Percentiles rank a stretch among this genome's conserved stretches.
phyloP scores from a whole-genome alignment of 2,113 vertebrate species.

The Rhombomys opimus region DNA sequence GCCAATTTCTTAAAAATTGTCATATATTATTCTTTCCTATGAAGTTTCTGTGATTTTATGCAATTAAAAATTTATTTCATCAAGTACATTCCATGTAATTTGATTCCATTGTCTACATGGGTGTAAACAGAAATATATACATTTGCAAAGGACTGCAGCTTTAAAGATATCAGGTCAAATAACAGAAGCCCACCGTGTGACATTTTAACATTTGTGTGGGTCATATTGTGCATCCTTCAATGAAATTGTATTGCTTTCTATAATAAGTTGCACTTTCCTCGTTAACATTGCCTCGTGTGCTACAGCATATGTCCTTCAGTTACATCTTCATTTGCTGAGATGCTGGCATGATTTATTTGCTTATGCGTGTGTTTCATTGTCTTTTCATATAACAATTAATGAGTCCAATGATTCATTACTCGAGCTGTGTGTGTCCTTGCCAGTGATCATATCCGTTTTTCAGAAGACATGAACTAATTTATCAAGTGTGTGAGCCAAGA shows the following conservation, averaged over 20 bases:
- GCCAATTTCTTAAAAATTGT: not conserved
- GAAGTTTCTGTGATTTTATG: not conserved
- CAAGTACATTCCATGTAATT: not conserved
- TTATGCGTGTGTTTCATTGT: conserved; percentile 46
- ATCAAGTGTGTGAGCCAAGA: conserved; percentile 24
- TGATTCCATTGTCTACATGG: not conserved
- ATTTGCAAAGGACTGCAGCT: not conserved
- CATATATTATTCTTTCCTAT: not conserved
- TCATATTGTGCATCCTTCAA: not conserved
- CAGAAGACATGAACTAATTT: not conserved
- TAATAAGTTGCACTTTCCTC: not conserved
- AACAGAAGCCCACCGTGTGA: not conserved
- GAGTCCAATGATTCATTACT: not conserved
- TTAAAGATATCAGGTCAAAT: not conserved
- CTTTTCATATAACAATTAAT: conserved; percentile 52
- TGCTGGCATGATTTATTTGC: conserved; percentile 5
- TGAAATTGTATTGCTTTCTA: not conserved
- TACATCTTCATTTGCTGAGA: conserved; percentile 43
- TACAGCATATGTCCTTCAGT: not conserved
- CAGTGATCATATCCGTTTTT: conserved; percentile 9
- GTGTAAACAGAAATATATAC: not conserved
- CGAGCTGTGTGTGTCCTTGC: not conserved
- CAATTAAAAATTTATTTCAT: not conserved
- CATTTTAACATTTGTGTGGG: not conserved
- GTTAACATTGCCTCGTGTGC: not conserved